Conservation (phyloP, 2,888 invertebrate genomes). For the Synergus umbraculus region DNA sequence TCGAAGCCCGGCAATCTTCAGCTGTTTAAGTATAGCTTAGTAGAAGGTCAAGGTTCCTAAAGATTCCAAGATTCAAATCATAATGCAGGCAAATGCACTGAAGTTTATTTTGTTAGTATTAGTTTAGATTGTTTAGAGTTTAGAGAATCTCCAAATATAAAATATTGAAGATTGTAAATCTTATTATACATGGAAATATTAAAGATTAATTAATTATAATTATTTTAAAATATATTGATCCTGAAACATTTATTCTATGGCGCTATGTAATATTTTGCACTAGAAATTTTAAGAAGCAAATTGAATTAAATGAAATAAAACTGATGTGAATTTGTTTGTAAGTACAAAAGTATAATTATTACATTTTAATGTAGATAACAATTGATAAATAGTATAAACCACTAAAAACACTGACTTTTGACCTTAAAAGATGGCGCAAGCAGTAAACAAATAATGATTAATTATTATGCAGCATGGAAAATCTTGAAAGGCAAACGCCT, state of each 20-base stretch:
- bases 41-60: constrained; percentile 14
- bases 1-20: background rate
- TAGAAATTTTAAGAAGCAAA: no score
- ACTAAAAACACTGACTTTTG: constrained; percentile 15
- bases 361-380: background rate
- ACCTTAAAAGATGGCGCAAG: constrained; percentile 1
- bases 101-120: background rate
- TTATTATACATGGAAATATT: no score
- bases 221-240: no score
- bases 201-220: no score
- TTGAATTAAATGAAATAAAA: no score
- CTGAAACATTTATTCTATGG: no score
- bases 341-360: background rate
- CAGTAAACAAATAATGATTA: constrained; percentile 19
- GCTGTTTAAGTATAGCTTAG: constrained; percentile 4
- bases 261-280: no score
- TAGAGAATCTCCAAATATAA: background rate
- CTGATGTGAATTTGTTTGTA: background rate
- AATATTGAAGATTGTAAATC: no score
- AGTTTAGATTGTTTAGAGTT: background rate
- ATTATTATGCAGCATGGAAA: constrained; percentile 2
- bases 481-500: background rate
- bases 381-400: background rate
- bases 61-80: background rate
- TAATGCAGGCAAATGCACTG: constrained; percentile 1